These are phyloP conservation scores for Sogatella furcifera DNA, from an alignment of 1,140 invertebrate species.

Conservation along the genomic window DNA sequence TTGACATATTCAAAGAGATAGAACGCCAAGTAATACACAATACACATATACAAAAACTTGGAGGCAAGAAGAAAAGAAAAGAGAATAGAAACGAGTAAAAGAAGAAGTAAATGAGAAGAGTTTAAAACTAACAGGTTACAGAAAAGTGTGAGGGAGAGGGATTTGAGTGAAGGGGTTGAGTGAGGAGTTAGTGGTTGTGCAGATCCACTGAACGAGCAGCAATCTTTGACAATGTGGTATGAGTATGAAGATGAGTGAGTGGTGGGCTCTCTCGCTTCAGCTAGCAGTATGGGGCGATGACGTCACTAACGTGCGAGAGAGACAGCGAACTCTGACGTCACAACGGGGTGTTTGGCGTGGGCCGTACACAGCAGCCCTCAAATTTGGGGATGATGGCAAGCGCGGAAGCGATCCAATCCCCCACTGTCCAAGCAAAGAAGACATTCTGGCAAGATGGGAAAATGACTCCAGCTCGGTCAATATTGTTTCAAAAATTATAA, in stretches of 20 bases:
- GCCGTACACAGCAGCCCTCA: too few relatives aligned
- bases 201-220: background rate
- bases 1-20: background rate
- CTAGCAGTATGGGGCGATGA: background rate
- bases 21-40: too few relatives aligned
- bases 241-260: background rate
- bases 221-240: background rate
- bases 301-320: background rate
- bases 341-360: too few relatives aligned
- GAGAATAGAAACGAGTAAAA: too few relatives aligned
- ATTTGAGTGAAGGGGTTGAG: background rate
- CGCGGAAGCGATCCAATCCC: too few relatives aligned
- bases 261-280: background rate
- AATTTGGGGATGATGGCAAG: too few relatives aligned
- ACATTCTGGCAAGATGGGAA: too few relatives aligned
- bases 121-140: background rate
- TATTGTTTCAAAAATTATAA: too few relatives aligned
- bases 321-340: background rate
- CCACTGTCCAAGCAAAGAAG: too few relatives aligned
- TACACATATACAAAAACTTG: too few relatives aligned
- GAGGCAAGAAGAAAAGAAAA: background rate
- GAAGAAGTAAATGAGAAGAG: background rate
- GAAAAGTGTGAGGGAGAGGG: background rate
- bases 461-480: too few relatives aligned
- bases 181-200: background rate